Percentiles rank a stretch among this genome's conserved stretches.
These are phyloP conservation scores for Pimpla rufipes DNA, from an alignment of 2,888 invertebrate species.

Conservation along the genomic window DNA sequence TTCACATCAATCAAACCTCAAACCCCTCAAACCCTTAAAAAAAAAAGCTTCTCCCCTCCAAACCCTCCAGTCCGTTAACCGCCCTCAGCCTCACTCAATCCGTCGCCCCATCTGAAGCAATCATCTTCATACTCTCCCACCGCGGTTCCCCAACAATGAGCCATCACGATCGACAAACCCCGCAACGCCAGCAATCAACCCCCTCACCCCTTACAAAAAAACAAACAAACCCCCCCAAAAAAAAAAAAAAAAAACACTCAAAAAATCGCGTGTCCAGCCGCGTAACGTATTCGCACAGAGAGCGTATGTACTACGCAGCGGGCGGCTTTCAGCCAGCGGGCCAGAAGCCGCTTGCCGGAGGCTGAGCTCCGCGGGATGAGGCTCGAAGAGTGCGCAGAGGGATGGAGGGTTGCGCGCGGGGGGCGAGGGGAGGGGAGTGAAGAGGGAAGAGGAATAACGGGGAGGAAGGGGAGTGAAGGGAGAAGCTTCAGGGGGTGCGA, in stretches of 20 bases:
- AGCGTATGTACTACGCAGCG: conserved; percentile 67
- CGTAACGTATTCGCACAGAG: conserved; percentile 80
- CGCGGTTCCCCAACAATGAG: too few species aligned
- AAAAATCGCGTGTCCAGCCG: conserved; percentile 52
- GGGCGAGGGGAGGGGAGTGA: too few species aligned
- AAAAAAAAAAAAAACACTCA: background rate
- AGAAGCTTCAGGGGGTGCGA: conserved; percentile 52
- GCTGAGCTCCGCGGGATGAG: conserved; percentile 20
- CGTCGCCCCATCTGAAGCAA: too few species aligned
- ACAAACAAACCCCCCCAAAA: background rate
- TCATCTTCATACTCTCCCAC: too few species aligned
- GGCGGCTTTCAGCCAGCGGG: conserved; percentile 64
- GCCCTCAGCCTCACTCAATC: too few species aligned
- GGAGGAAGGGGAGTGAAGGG: background rate
- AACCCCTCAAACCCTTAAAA: too few species aligned
- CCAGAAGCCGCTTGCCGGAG: conserved; percentile 37
- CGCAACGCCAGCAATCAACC: background rate
- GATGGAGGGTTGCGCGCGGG: background rate
- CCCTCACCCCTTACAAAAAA: too few species aligned
- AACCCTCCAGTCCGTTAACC: too few species aligned
- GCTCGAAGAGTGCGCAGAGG: conserved; percentile 48
- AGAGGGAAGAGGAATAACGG: background rate
- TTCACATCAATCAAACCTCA: too few species aligned
- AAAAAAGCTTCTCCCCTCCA: too few species aligned
- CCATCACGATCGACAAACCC: too few species aligned